Evolutionary conservation across 2,888 invertebrate genomes (phyloP).

Genomic region (Halictus ligatus): DNA sequence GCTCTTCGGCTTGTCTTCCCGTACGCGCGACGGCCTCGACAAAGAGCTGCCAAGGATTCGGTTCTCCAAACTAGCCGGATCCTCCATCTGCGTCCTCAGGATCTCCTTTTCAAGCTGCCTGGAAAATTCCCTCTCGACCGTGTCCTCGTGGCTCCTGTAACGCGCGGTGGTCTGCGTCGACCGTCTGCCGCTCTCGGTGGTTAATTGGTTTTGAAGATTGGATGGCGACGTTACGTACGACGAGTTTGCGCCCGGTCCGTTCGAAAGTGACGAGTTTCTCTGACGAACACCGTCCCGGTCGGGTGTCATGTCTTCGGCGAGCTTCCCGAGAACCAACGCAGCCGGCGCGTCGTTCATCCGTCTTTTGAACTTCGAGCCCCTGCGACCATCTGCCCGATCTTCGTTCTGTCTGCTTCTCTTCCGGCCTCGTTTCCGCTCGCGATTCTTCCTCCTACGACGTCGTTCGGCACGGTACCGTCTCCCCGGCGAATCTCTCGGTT

Average conservation of each 20-base stretch:
- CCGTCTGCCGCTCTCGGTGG: constrained; percentile 41
- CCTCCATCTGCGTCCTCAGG: constrained; percentile 67
- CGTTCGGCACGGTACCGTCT: constrained; percentile 64
- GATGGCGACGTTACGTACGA: constrained; percentile 25
- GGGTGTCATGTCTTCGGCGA: neutral
- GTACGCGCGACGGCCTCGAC: constrained; percentile 19
- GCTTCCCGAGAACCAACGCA: constrained; percentile 31
- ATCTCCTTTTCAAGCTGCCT: constrained; percentile 78
- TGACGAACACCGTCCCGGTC: neutral
- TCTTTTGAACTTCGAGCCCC: constrained; percentile 53
- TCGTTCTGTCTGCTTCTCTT: constrained; percentile 54
- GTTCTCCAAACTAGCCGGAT: constrained; percentile 61
- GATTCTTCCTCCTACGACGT: constrained; percentile 68
- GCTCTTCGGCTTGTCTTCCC: neutral
- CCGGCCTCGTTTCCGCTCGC: constrained; percentile 66
- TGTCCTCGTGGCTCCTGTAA: constrained; percentile 60
- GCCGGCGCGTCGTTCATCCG: constrained; percentile 58
- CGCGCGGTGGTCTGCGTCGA: constrained; percentile 50
- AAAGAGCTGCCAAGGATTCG: constrained; percentile 60
- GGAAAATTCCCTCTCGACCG: constrained; percentile 77
- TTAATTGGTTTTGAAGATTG: constrained; percentile 51
- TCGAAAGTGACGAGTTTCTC: neutral
- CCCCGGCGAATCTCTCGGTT: constrained; percentile 56
- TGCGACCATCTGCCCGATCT: constrained; percentile 34
- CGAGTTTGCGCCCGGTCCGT: neutral